Evolutionary conservation across 2,113 vertebrate genomes (phyloP).

Genomic region (Pandion haliaetus): DNA sequence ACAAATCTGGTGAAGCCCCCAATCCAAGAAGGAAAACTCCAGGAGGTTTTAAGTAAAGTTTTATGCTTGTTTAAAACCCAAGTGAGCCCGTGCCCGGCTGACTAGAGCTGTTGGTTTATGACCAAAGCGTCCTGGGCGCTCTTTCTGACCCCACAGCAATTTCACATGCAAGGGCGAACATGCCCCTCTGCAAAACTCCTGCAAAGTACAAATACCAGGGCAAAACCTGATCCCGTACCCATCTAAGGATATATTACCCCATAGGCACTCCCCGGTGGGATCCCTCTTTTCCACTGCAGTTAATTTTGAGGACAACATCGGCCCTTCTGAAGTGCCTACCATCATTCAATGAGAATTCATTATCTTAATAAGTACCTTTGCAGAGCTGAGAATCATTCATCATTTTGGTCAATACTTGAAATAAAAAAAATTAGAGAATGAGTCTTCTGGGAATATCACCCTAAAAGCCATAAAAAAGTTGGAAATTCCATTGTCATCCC

Average conservation of each 20-base stretch:
- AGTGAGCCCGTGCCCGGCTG: fast-evolving
- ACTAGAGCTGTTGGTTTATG: not conserved
- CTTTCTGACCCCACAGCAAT: not conserved
- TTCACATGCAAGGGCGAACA: fast-evolving
- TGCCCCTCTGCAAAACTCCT: not conserved
- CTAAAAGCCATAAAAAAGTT: not conserved
- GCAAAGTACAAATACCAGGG: not conserved
- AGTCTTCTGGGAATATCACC: not conserved
- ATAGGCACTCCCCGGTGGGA: not conserved
- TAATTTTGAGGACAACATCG: not conserved
- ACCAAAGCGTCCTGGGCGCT: not conserved
- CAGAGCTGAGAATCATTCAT: not conserved
- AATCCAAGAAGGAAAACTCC: not conserved
- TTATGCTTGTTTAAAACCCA: not conserved
- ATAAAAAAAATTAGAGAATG: not conserved
- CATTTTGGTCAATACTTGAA: not conserved
- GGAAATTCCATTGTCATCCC: not conserved
- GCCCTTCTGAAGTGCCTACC: not conserved
- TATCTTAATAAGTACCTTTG: not conserved
- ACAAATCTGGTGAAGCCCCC: not conserved
- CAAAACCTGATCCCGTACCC: not conserved
- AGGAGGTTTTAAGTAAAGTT: not conserved
- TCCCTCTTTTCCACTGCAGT: not conserved
- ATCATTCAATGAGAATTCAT: not conserved
- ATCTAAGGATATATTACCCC: not conserved